These are phyloP conservation scores for Chloebia gouldiae DNA, from an alignment of 2,113 vertebrate species.

Conservation along the genomic window DNA sequence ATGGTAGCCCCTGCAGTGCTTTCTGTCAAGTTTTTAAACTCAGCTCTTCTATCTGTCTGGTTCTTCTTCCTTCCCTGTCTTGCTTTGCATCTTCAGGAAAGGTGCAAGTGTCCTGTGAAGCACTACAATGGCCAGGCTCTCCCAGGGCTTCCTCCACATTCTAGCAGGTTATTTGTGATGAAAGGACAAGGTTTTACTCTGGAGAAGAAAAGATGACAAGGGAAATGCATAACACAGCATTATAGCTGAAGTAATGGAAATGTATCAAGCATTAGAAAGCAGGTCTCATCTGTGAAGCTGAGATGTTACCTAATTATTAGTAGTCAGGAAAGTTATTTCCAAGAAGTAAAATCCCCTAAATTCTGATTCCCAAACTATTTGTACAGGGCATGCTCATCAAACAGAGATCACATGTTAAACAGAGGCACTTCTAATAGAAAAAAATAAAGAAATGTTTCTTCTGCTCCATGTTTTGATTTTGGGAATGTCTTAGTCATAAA, in stretches of 20 bases:
- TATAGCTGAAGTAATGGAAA: not conserved
- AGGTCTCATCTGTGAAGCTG: not conserved
- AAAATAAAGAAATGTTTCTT: not conserved
- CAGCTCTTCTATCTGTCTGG: not conserved
- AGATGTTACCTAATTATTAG: not conserved
- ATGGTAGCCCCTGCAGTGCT: not conserved
- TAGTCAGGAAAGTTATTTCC: not conserved
- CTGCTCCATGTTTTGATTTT: not conserved
- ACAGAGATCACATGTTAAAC: not conserved
- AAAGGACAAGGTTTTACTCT: not conserved
- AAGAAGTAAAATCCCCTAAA: not conserved
- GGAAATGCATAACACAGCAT: not conserved
- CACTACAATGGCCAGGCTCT: rapidly evolving
- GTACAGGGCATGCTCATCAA: not conserved
- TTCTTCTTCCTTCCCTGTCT: not conserved
- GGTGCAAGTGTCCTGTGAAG: not conserved
- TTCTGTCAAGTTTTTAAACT: not conserved
- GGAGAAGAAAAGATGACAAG: not conserved
- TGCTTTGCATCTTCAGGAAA: not conserved
- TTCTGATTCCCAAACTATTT: not conserved
- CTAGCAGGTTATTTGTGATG: not conserved
- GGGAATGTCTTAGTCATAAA: not conserved
- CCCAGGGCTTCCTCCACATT: not conserved
- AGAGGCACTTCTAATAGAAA: not conserved
- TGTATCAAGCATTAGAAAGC: not conserved